These are phyloP conservation scores for Sarcophaga peregrina DNA, from an alignment of 1,140 invertebrate species.

Conservation along the genomic window DNA sequence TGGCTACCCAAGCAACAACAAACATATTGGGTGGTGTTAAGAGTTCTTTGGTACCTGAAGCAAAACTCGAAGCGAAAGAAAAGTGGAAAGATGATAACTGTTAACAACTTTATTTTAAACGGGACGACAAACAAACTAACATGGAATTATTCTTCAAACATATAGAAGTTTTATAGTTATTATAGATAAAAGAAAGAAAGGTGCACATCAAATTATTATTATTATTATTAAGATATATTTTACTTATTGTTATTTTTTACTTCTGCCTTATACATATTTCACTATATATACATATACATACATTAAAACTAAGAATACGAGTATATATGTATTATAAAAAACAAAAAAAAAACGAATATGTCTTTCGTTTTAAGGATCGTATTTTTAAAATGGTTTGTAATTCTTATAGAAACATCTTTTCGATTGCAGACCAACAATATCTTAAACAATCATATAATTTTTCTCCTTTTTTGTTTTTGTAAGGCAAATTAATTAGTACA, in stretches of 20 bases:
- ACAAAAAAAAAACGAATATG: not conserved
- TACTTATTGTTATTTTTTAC: constrained; percentile 16
- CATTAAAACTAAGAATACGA: not conserved
- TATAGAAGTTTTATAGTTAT: not conserved
- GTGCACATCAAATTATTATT: constrained; percentile 10
- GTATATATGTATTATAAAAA: not conserved
- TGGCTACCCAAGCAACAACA: constrained; percentile 89
- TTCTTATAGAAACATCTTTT: too few relatives aligned
- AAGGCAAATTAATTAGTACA: too few relatives aligned
- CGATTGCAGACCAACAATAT: too few relatives aligned
- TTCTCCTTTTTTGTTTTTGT: too few relatives aligned
- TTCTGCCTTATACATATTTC: not conserved
- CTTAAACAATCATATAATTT: too few relatives aligned
- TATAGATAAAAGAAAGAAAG: not conserved
- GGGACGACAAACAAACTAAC: not conserved
- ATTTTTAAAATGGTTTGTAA: too few relatives aligned
- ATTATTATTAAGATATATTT: not conserved
- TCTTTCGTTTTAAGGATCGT: too few relatives aligned
- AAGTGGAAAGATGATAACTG: constrained; percentile 81
- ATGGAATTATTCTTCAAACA: not conserved
- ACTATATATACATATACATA: constrained; percentile 5
- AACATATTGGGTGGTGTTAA: constrained; percentile 93
- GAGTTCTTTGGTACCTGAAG: constrained; percentile 92
- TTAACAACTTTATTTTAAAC: constrained; percentile 38
- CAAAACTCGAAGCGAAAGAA: constrained; percentile 84